Base-by-base conservation (phyloP, 2,888 invertebrate genomes). In the Ormyrus labotus region DNA sequence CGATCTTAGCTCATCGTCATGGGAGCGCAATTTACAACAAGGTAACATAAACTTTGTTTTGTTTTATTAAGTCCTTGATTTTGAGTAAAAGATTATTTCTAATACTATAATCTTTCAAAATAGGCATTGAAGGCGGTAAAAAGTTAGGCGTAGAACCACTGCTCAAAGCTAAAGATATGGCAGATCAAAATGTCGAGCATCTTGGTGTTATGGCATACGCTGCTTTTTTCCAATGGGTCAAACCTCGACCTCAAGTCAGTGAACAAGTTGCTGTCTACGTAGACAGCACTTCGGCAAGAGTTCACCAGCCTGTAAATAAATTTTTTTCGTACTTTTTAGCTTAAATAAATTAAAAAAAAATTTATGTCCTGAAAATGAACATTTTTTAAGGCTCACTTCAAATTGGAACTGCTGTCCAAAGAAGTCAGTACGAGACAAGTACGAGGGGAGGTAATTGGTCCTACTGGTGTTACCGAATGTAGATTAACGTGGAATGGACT, bases 151-250 rank as follows among this genome's bases (percentile, higher is more conserved):
- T 99, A 0, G 96, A 97, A 86, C 97, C 98, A 4, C 94, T 99
- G 61, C 92, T 99, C 80, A 95, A 97, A 85, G 96, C 99, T 11
- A 96, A 96, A 89, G 98, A 99, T 88, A 97, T 99, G 95, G 96
- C 97, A 57, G 97, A 97, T 90, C 96, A 95, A 58, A 96, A 98
- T 89, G 97, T 97, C 6, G 99, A 99, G 89, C 98, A 99, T 92
- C 92, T 99, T 84, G 99, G 98, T 9, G 97, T 99, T 79, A 99
- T 99, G 99, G 97, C 99, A 0, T 98, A 99, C 91, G 96, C 97
- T 0, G 97, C 98, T 0, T 95, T 96, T 89, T 96, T 97, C 91
- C 96, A 97, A 85, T 97, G 97, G 94, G 94, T 97, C 53, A 95
- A 96, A 50, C 96, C 97, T 78, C 92, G 96, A 65, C 96, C 96